Base-by-base conservation (phyloP, 2,797 vertebrate species). In the Caiman crocodilus region DNA sequence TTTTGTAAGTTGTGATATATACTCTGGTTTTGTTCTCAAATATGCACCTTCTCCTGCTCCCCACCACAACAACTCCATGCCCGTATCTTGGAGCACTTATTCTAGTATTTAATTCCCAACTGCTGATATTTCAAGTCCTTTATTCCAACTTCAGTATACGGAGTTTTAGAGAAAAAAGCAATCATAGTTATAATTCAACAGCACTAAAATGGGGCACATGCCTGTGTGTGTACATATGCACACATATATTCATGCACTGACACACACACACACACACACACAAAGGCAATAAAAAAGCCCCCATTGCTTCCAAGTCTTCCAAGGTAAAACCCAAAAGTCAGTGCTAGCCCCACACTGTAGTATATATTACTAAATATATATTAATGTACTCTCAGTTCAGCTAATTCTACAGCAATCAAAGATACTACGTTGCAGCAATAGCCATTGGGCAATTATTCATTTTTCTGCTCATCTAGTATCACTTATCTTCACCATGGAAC, bases 231-330 rank as follows among this genome's bases (percentile, higher is more conserved):
- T 32, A 23, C 20, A 71, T 30, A 32, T 4, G 20, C 21, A 23
- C 18, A 7, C 21, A 14, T 23, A 35, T 35, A 35, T 35, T 35
- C 35, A 35, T 35, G 35, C 35, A 20, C 1, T 32, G 30, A 42
- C 60, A 76, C 4, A 35, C 30, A 15, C 25, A 57, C 23, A 28
- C 25, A 57, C 23, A 28, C 57, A 12, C 3, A 21, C 75, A 65
- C 35, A 42, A 35, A 8, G 64, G 7, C 1, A 0, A 26, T 4
- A 4, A 78, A 17, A 6, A 76, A 84, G 17, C 3, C 56, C 26
- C 18, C 60, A 63, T 17, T 4, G 14, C 10, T 65, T 76, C 57
- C 59, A 74, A 61, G 23, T 13, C 84, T 77, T 35, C 1, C 1
- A 63, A 12, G 69, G 21, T 82, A 84, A 28, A 23, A 57, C 71